Base-by-base conservation (phyloP, 2,888 invertebrate species). In the Apamea epomidion region DNA sequence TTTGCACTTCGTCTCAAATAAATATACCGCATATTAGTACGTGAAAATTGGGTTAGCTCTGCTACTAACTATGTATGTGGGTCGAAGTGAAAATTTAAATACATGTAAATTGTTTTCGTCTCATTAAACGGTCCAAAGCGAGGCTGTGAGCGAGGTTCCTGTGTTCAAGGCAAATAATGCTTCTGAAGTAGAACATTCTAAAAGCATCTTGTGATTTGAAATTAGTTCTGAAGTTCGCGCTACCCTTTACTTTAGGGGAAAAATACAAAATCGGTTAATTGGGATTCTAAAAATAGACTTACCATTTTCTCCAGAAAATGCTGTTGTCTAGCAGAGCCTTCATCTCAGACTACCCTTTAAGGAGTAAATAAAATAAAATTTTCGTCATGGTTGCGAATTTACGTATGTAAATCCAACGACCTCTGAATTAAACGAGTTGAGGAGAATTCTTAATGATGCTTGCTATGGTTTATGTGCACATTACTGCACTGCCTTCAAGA, bases 71-170 rank as follows among this genome's bases (percentile, higher is more conserved):
- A 54, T 68, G 58, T 37, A 37, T 74, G 45, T 73, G 32, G 58
- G 71, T 60, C 58, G 16, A 14, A 51, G 37, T 73, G 82, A 45
- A 84, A 60, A 84, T 80, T 74, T 74, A 45, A 84, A 83, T 84
- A 65, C 51, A 80, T 84, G 80, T 60, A 71, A 84, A 83, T 82
- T 62, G 10, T 69, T 42, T 80, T 82, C 69, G 32, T 71, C 70
- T 78, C 78, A 62, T 54, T 68, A 54, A n/a, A 16, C 62, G n/a
- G 16, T 37, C 54, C 21, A 37, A 62, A 72, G 51, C 51, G 32
- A 62, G 70, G 32, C 3, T 29, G 16, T 12, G 5, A 5, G 12
- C 16, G 21, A 42, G 67, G 37, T 60, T 21, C 45, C 25, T 3
- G 29, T 51, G 69, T 37, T 64, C 25, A n/a, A 72, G 12, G 25